These are phyloP conservation scores for Opisthocomus hoazin DNA, from an alignment of 2,113 vertebrate genomes.

Conservation along the genomic window DNA sequence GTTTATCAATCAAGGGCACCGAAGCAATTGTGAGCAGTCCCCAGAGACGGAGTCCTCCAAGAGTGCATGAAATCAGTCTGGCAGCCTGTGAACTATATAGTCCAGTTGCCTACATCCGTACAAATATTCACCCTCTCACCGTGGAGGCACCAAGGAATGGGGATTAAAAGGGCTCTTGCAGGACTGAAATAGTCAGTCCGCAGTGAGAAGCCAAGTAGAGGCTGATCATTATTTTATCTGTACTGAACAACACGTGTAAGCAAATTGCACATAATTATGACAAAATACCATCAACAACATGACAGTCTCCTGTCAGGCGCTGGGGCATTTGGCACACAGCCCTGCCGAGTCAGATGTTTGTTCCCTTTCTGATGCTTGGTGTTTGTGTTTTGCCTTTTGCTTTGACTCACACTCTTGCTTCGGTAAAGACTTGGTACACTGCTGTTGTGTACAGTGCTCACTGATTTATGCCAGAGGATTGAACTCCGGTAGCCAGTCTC, in stretches of 20 bases:
- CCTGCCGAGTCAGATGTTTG: neutral
- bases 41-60: neutral
- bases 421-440: neutral
- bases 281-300: slow-evolving; percentile 13
- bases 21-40: neutral
- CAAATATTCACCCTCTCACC: neutral
- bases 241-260: slow-evolving; percentile 3
- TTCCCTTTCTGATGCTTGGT: neutral
- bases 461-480: neutral
- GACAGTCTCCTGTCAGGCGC: neutral
- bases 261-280: slow-evolving; percentile 35
- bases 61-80: neutral
- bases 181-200: neutral
- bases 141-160: neutral
- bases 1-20: neutral
- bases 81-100: neutral
- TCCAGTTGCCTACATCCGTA: neutral
- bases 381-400: slow-evolving; percentile 16
- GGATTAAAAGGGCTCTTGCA: neutral
- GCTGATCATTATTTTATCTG: slow-evolving; percentile 32
- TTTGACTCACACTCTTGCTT: slow-evolving; percentile 13
- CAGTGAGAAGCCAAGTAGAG: neutral
- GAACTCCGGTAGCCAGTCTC: neutral
- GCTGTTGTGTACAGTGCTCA: neutral
- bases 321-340: neutral